Evolutionary conservation across 1,140 invertebrate genomes (phyloP).

Genomic region (Drosophila mayri): DNA sequence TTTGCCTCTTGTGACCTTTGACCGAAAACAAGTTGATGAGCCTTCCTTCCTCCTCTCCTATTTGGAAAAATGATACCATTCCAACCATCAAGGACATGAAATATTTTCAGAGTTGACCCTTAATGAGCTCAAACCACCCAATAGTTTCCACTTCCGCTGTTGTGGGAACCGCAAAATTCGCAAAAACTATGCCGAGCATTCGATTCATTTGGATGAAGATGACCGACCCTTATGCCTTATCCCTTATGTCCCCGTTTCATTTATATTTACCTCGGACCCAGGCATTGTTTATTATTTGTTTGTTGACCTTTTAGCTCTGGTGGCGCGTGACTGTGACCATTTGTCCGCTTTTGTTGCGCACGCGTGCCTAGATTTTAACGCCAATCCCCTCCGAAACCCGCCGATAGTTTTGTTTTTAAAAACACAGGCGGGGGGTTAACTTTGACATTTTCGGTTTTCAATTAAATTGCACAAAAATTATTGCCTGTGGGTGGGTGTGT

Average conservation of each 20-base stretch:
- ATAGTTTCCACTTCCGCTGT: constrained; percentile 1
- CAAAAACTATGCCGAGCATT: constrained; percentile 18
- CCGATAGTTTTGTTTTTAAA: constrained; percentile 21
- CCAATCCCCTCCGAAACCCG: background rate
- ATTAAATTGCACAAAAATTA: constrained; percentile 60
- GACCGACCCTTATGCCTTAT: constrained; percentile 12
- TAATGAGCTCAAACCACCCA: constrained; percentile 32
- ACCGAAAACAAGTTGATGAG: constrained; percentile 26
- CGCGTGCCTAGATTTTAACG: constrained; percentile 41
- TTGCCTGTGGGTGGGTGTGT: constrained; percentile 24
- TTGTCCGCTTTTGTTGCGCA: constrained; percentile 52
- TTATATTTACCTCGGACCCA: constrained; percentile 29
- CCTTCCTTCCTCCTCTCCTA: background rate
- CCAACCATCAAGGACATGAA: constrained; percentile 32
- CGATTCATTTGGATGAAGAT: constrained; percentile 1
- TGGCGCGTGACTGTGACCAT: constrained; percentile 57
- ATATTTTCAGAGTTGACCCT: constrained; percentile 51
- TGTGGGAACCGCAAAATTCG: constrained; percentile 39
- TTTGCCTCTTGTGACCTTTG: constrained; percentile 5
- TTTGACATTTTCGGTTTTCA: constrained; percentile 42
- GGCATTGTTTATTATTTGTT: constrained; percentile 52
- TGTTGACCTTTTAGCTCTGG: constrained; percentile 54
- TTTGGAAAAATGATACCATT: constrained; percentile 32
- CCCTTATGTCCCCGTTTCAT: background rate
- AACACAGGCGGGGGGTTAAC: background rate